A percentile compares a stretch with the other conserved stretches of the same genome.
Evolutionary conservation across 1,140 invertebrate genomes (phyloP).

Genomic region (Gerris buenoi): DNA sequence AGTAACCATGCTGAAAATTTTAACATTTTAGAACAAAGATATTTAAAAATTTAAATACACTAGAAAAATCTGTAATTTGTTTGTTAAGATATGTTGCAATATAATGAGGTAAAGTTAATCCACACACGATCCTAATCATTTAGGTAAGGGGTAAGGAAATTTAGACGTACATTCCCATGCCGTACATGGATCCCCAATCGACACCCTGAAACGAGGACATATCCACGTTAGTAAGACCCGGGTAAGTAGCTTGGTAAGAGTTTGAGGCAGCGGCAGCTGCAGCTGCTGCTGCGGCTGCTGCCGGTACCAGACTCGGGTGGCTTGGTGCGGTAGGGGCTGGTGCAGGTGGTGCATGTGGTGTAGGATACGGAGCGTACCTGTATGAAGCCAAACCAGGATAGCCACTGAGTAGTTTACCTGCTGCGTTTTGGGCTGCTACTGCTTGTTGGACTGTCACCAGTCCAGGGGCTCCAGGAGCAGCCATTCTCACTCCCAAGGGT

Average conservation of each 20-base stretch:
- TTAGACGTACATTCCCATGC: constrained; percentile 79
- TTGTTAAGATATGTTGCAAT: no score
- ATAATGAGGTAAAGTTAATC: no score
- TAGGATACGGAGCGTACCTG: constrained; percentile 53
- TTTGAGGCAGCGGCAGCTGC: neutral
- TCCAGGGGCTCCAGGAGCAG: constrained; percentile 34
- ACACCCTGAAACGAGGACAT: constrained; percentile 81
- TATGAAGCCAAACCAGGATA: constrained; percentile 49
- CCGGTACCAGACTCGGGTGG: constrained; percentile 32
- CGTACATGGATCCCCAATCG: constrained; percentile 75
- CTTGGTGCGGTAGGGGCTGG: constrained; percentile 33
- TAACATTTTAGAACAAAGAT: no score
- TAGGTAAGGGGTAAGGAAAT: neutral
- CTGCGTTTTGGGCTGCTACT: constrained; percentile 39
- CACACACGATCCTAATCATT: no score
- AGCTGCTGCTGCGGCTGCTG: constrained; percentile 27
- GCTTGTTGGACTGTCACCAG: constrained; percentile 36
- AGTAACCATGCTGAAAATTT: no score
- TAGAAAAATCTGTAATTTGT: no score
- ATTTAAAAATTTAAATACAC: no score
- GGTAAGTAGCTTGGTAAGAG: constrained; percentile 21
- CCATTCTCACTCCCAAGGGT: constrained; percentile 46
- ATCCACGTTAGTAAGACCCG: constrained; percentile 59
- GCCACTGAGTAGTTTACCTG: constrained; percentile 48
- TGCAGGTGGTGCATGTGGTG: constrained; percentile 40